Evolutionary conservation across 2,888 invertebrate genomes (phyloP), one percentile per base, ranked within the genome.

Genomic region (Stenchaetothrips biformis): DNA sequence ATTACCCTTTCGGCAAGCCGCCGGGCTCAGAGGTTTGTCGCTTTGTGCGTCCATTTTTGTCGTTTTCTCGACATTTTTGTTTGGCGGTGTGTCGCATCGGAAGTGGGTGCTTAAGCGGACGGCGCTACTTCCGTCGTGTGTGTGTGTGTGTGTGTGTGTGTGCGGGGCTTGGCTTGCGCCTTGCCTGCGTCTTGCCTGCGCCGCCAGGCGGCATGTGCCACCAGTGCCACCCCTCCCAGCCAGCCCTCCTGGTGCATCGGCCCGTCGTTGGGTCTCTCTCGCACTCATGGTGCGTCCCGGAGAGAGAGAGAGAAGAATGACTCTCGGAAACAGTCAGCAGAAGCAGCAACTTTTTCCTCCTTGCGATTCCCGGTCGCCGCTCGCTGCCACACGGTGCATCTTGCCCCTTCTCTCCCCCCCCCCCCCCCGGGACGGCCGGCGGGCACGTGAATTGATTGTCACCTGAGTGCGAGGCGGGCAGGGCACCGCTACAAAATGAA

Each of bases 321-420:
- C 37, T 37, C 37, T 37, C 37, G 4, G n/a, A n/a, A n/a, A n/a
- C n/a, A 37, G 37, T 37, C 37, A 2, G 37, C 37, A n/a, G n/a
- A n/a, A n/a, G n/a, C n/a, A 37, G 37, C 37, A 37, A 37, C 37
- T 37, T 37, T 37, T 37, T 37, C 37, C 37, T 37, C 37, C 2
- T 37, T 37, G 37, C 37, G 37, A 37, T 37, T 37, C 37, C 37
- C 37, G 37, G 37, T 37, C 37, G 37, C 37, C 37, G 37, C 37
- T 37, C 37, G 37, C 37, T 37, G 37, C 2, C 37, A 37, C 37
- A 37, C 37, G 37, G 37, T 37, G 37, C 37, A 37, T 37, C 37
- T 37, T 37, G 37, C 37, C 84, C n/a, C n/a, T n/a, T n/a, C n/a
- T 81, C 82, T 82, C 82, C 81, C 85, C 86, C 81, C 79, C 77